Evolutionary conservation across 2,888 invertebrate species (phyloP).

Genomic region (Magallana nippona): DNA sequence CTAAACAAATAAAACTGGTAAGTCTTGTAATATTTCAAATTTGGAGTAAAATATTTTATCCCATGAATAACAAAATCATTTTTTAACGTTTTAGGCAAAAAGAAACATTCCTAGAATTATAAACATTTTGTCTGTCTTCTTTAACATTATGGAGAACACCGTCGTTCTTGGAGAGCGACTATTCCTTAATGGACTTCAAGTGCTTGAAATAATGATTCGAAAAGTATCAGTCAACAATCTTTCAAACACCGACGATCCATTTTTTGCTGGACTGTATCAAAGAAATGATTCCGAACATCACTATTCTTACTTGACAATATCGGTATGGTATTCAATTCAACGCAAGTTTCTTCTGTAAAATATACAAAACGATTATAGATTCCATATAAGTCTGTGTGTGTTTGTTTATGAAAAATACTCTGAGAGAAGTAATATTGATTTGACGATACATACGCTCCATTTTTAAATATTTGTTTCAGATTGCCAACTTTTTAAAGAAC

Average conservation of each 20-base stretch:
- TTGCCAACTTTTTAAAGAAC: not conserved
- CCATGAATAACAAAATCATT: not conserved
- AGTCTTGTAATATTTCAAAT: not conserved
- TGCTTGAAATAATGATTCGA: slow-evolving; percentile 5
- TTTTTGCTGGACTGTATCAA: not conserved
- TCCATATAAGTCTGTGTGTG: too few relatives aligned
- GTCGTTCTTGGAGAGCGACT: not conserved
- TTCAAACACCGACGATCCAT: not conserved
- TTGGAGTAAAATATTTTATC: too few relatives aligned
- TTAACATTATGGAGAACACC: not conserved
- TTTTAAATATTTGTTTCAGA: not conserved
- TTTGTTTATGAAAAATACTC: too few relatives aligned
- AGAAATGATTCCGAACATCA: not conserved
- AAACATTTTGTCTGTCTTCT: not conserved
- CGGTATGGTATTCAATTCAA: not conserved
- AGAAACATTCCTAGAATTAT: not conserved
- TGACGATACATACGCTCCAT: too few relatives aligned
- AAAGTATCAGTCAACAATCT: not conserved
- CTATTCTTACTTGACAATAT: not conserved
- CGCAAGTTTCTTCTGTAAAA: too few relatives aligned
- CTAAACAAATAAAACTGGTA: not conserved
- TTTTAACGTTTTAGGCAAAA: not conserved
- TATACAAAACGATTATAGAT: too few relatives aligned
- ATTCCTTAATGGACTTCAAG: not conserved
- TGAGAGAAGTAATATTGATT: too few relatives aligned